Base-by-base conservation (phyloP, 2,888 invertebrate species). In the Drosophila borealis region DNA sequence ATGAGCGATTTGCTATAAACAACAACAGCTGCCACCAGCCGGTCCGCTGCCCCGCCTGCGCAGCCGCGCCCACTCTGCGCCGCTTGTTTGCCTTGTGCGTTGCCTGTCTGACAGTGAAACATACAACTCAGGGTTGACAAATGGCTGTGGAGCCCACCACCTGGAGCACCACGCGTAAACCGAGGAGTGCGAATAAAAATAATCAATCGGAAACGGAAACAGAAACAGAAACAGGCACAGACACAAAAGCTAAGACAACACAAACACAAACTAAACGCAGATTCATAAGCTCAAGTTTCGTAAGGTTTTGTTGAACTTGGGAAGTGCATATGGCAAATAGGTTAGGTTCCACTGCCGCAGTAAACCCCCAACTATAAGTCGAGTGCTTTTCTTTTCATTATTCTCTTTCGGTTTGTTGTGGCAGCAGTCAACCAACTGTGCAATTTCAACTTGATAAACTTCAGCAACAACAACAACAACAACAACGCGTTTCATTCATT, bases 371-470 rank as follows among this genome's bases (percentile, higher is more conserved):
- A 62, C 41, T 41, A 13, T 10, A 49, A 49, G 34, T 70, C 37
- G 61, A 64, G 42, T 39, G 53, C 45, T 57, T 72, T 51, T 25
- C 25, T 25, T 25, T 57, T 62, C 45, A 39, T 54, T 68, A 17
- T 17, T 74, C 73, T 62, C 49, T 68, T 67, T 60, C 33, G 25
- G 60, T 68, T 65, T 79, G 76, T 70, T 74, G 71, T 70, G 68
- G 72, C 67, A 66, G 72, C 72, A 74, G 60, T 71, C 85, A 87
- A 70, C 85, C 78, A 85, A 81, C 74, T 87, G 82, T 84, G 85
- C 81, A 71, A 62, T 78, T 81, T 74, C 79, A 74, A 70, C 66
- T 79, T 81, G 79, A 81, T 81, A 81, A 81, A 80, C 66, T 70
- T 42, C 66, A 70, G 46, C 62, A 65, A 57, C 44, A 61, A 34